Percentiles rank a stretch among this genome's conserved stretches.
Evolutionary conservation across 1,140 invertebrate genomes (phyloP).

Genomic region (Ptiloglossa arizonensis): DNA sequence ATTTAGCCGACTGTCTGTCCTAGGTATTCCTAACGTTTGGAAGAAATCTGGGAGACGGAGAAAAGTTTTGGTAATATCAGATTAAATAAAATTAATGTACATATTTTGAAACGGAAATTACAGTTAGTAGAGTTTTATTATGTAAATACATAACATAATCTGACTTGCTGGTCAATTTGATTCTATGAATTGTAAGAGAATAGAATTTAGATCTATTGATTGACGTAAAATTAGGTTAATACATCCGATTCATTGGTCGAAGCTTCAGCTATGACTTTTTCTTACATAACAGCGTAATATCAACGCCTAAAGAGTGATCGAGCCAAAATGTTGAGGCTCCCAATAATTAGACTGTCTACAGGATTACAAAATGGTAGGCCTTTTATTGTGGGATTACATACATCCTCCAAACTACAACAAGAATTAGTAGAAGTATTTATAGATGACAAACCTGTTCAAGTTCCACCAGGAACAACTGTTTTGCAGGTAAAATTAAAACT

Average conservation of each 20-base stretch:
- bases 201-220: not conserved
- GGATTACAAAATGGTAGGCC: conserved; percentile 69
- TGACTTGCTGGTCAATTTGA: not conserved
- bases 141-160: not conserved
- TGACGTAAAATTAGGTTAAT: conserved; percentile 23
- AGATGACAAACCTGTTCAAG: conserved; percentile 96
- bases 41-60: not conserved
- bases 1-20: not conserved
- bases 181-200: not conserved
- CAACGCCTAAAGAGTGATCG: conserved; percentile 10
- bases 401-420: conserved; percentile 77
- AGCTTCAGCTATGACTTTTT: conserved; percentile 47
- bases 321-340: conserved; percentile 83
- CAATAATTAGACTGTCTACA: conserved; percentile 79
- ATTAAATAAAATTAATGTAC: not conserved
- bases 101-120: not conserved
- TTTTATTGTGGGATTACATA: conserved; percentile 67
- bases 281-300: conserved; percentile 58
- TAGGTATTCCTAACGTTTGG: not conserved
- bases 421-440: conserved; percentile 98
- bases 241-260: not conserved
- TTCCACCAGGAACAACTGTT: conserved; percentile 98
- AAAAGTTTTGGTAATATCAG: conserved; percentile 19
- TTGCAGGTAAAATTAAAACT: conserved; percentile 88
- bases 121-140: not conserved